Evolutionary conservation across 2,888 invertebrate genomes (phyloP), one percentile per base, ranked within the genome.

Genomic region (Tachina fera): DNA sequence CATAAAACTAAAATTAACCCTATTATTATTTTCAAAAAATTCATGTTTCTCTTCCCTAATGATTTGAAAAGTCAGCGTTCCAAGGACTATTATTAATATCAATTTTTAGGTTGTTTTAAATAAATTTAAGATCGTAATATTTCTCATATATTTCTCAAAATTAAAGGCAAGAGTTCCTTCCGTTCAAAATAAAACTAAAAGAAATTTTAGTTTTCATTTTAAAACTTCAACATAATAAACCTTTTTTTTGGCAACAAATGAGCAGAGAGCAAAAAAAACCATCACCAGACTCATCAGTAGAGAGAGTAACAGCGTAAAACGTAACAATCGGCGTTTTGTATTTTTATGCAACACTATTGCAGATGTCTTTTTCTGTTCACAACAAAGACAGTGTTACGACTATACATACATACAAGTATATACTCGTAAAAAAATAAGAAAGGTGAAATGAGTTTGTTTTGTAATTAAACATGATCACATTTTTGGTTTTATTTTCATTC

Each of bases 381-480:
- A n/a, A n/a, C n/a, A n/a, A n/a, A n/a, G n/a, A n/a, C n/a, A n/a
- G 14, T 75, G 80, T 81, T 81, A 81, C 31, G 31, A 31, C 3
- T 31, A 31, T 77, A 61, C 68, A 61, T n/a, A n/a, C n/a, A n/a
- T n/a, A n/a, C n/a, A n/a, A 22, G 22, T 22, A 22, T 22, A 1
- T 22, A 22, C 22, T 22, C 3, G 22, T 2, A 22, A 53, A 41
- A 86, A 86, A 31, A 31, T 31, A 31, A 86, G 85, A 87, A 87
- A 87, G 87, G 87, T 86, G 87, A 87, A 87, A 87, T 86, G 85
- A 71, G 65, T 75, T 75, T 80, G 85, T 83, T 74, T 81, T 78
- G 85, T 85, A 85, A 85, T 85, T 87, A 83, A 85, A 76, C 67
- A 74, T 81, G 81, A 78, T 70, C 71, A 41, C 67, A 58, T 67